A percentile compares a stretch with the other conserved stretches of the same genome.
These are phyloP conservation scores for Radopholus similis DNA, from an alignment of 1,140 invertebrate genomes.

Conservation along the genomic window DNA sequence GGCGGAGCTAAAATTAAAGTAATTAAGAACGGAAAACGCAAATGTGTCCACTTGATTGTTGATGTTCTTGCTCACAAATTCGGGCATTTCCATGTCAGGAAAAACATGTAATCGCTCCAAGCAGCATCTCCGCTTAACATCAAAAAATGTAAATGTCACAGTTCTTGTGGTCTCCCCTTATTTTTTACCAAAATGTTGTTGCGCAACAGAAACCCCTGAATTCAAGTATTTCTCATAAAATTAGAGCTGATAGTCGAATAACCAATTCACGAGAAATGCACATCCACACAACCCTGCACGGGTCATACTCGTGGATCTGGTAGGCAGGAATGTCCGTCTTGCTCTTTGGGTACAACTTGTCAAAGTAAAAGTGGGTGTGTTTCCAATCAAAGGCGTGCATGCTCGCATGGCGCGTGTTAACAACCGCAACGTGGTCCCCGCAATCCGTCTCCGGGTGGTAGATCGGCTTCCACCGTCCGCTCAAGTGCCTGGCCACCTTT, in stretches of 20 bases:
- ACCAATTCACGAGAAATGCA: conserved; percentile 24
- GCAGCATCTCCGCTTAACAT: conserved; percentile 31
- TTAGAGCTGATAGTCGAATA: background rate
- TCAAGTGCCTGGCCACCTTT: conserved; percentile 51
- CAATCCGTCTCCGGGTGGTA: conserved; percentile 59
- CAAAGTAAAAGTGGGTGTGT: conserved; percentile 49
- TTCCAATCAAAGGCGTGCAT: conserved; percentile 60
- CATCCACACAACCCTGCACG: conserved; percentile 50
- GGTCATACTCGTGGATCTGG: conserved; percentile 58
- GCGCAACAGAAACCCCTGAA: conserved; percentile 19
- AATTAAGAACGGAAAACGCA: background rate
- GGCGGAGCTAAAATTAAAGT: conserved; percentile 40
- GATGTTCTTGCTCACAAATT: conserved; percentile 48
- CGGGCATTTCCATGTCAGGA: conserved; percentile 53
- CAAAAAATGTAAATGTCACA: conserved; percentile 40
- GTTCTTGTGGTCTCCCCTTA: conserved; percentile 30
- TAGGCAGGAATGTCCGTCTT: conserved; percentile 52
- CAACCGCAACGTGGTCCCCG: conserved; percentile 57
- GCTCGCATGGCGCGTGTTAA: conserved; percentile 56
- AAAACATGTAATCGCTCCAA: conserved; percentile 58
- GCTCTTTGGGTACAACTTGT: conserved; percentile 53
- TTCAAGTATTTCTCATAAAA: background rate
- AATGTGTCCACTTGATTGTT: conserved; percentile 46
- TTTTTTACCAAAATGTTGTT: conserved; percentile 9
- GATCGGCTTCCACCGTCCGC: conserved; percentile 54